Evolutionary conservation across 2,113 vertebrate genomes (phyloP).

Genomic region (Chloroceryle aenea): DNA sequence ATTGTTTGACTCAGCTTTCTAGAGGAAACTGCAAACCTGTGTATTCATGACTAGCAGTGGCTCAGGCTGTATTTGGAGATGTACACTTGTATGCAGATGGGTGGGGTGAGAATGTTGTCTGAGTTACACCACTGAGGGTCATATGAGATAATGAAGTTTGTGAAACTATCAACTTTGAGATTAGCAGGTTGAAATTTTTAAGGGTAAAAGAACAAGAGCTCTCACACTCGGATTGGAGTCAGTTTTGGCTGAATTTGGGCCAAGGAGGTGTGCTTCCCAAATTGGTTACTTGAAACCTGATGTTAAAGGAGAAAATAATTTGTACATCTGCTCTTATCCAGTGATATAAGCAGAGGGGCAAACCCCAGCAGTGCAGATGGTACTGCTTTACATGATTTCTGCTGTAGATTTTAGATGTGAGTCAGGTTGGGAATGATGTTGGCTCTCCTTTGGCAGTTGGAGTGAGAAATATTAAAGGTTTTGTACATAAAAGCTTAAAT

Average conservation of each 20-base stretch:
- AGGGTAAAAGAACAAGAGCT: rapidly evolving
- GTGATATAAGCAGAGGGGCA: neutral
- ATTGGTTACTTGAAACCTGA: neutral
- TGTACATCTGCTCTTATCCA: neutral
- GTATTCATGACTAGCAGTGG: rapidly evolving
- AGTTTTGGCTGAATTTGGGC: neutral
- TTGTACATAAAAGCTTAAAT: neutral
- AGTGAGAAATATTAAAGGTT: neutral
- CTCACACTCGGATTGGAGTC: neutral
- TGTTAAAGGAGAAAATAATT: neutral
- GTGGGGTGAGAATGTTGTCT: rapidly evolving
- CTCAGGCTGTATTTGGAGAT: neutral
- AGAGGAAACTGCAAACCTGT: neutral
- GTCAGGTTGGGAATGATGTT: neutral
- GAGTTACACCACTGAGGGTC: rapidly evolving
- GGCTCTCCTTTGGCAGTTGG: neutral
- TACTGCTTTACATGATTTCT: neutral
- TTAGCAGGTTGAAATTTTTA: neutral
- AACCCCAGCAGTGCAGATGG: neutral
- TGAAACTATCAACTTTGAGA: neutral
- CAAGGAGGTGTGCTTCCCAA: neutral
- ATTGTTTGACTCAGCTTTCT: neutral
- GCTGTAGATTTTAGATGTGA: neutral
- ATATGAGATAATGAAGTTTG: rapidly evolving
- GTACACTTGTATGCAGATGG: rapidly evolving